Percentiles rank a stretch among this genome's conserved stretches.
Conservation (phyloP, 2,888 invertebrate genomes). For the Calameuta idolon region DNA sequence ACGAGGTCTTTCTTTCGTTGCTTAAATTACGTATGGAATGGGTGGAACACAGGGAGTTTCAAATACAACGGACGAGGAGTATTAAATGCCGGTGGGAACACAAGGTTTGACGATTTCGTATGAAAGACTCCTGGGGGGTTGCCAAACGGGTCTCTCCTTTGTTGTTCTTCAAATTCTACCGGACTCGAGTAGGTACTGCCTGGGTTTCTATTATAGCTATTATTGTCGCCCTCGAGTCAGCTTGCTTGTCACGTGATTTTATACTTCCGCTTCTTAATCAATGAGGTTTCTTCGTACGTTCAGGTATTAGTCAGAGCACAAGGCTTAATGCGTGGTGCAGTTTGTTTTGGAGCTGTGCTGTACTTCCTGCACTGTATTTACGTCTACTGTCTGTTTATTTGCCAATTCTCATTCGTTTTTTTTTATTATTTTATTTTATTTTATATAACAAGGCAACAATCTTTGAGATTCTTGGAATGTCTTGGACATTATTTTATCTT, state of each 20-base stretch:
- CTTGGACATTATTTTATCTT: neutral
- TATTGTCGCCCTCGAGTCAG: neutral
- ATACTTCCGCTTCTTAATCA: constrained; percentile 1
- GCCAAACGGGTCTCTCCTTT: neutral
- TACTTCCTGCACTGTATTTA: neutral
- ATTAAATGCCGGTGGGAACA: neutral
- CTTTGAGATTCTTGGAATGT: neutral
- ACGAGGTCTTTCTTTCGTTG: neutral
- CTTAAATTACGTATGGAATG: neutral
- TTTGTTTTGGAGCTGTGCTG: neutral
- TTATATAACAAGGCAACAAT: neutral
- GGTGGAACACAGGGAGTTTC: neutral
- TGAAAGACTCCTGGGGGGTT: neutral
- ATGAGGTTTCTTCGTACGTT: constrained; percentile 1
- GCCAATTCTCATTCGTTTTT: neutral
- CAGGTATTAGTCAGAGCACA: neutral
- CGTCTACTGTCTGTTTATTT: neutral
- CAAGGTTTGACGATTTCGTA: neutral
- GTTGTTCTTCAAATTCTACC: neutral
- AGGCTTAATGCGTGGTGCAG: neutral
- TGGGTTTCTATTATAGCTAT: neutral
- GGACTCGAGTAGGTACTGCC: neutral
- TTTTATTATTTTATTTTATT: neutral
- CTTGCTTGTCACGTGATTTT: neutral
- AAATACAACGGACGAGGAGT: neutral